These are phyloP conservation scores for Neoaliturus tenellus DNA, from an alignment of 2,888 invertebrate genomes.

Conservation along the genomic window DNA sequence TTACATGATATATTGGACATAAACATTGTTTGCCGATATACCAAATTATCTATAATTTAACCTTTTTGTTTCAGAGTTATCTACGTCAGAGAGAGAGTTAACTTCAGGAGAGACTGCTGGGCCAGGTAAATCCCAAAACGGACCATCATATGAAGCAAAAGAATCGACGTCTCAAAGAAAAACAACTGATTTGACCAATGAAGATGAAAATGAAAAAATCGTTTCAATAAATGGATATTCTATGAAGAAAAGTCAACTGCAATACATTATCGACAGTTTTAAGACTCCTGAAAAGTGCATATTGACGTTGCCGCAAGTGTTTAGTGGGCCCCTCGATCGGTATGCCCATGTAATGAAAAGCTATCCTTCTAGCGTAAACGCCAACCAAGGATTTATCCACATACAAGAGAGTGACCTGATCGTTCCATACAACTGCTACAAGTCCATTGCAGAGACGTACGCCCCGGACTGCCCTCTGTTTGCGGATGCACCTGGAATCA, in stretches of 20 bases:
- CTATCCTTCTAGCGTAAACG: background rate
- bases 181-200: background rate
- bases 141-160: too few species aligned
- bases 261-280: constrained; percentile 20
- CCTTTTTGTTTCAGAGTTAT: too few species aligned
- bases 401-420: background rate
- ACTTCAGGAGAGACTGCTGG: too few species aligned
- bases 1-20: too few species aligned
- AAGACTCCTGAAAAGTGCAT: background rate
- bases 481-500: background rate
- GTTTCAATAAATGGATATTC: background rate
- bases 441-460: background rate
- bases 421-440: background rate
- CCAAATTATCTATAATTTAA: too few species aligned
- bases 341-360: background rate
- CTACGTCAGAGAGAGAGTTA: too few species aligned
- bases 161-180: too few species aligned
- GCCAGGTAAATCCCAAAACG: too few species aligned
- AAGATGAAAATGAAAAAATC: background rate
- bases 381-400: background rate
- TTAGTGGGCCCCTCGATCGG: background rate
- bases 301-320: background rate
- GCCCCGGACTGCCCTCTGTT: background rate
- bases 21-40: too few species aligned
- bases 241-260: background rate